phyloP scores from a whole-genome alignment of 2,888 invertebrate genomes.

The Trichopoda pennipes region DNA sequence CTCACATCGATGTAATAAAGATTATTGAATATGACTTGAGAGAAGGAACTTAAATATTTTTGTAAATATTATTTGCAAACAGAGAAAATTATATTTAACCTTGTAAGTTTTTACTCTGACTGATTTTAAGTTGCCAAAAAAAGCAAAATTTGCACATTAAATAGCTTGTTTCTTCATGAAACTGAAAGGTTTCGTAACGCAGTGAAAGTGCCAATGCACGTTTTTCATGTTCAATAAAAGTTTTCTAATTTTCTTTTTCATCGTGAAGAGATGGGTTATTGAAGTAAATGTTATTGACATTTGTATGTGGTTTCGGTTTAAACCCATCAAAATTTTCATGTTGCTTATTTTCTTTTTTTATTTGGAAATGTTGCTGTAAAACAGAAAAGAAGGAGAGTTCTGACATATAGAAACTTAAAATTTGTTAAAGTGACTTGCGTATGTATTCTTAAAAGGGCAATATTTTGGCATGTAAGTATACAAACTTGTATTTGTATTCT shows the following conservation, averaged over 20 bases:
- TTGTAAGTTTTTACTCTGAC: constrained; percentile 25
- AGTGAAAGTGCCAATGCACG: constrained; percentile 69
- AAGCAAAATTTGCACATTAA: neutral
- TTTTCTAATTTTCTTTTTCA: constrained; percentile 50
- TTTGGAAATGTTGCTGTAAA: neutral
- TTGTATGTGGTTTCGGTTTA: constrained; percentile 55
- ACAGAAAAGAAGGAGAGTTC: constrained; percentile 4
- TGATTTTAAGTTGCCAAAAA: constrained; percentile 1
- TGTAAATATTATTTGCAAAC: constrained; percentile 9
- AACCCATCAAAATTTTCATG: constrained; percentile 37
- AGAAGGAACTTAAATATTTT: constrained; percentile 14
- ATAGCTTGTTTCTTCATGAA: neutral
- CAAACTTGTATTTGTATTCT: neutral
- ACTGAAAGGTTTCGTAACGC: constrained; percentile 22
- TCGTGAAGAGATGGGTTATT: constrained; percentile 27
- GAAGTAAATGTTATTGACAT: constrained; percentile 67
- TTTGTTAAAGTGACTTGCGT: constrained; percentile 25
- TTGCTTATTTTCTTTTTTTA: constrained; percentile 13
- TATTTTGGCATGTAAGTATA: neutral
- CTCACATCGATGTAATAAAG: neutral
- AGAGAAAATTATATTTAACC: neutral
- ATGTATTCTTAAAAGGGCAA: constrained; percentile 4
- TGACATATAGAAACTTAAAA: constrained; percentile 36
- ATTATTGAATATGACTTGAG: neutral
- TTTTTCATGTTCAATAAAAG: constrained; percentile 45